Conservation (phyloP, 2,888 invertebrate species). For the Monoplex corrugatus region DNA sequence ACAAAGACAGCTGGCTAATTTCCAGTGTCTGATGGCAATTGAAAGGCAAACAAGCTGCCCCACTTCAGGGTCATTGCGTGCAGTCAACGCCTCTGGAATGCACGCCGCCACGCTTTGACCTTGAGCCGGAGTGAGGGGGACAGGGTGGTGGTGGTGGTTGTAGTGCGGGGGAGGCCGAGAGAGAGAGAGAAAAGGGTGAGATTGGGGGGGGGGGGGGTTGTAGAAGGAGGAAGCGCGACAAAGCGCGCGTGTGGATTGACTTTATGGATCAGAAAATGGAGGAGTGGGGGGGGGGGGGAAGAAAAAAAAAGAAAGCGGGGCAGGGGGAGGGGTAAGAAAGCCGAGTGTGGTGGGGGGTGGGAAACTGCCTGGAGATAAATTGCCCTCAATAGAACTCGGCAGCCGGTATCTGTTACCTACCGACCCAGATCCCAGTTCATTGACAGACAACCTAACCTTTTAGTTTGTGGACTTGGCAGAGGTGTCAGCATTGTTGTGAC, state of each 20-base stretch:
- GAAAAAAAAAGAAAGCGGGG: neutral
- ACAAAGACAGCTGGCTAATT: conserved; percentile 44
- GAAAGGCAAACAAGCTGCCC: conserved; percentile 43
- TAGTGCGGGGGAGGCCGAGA: neutral
- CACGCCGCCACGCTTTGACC: conserved; percentile 40
- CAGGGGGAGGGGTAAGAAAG: neutral
- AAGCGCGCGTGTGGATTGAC: conserved; percentile 36
- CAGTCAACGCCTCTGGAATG: conserved; percentile 46
- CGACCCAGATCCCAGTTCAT: conserved; percentile 35
- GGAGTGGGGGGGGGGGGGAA: neutral
- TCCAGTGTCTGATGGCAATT: conserved; percentile 17
- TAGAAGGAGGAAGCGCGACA: neutral
- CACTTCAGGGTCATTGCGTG: conserved; percentile 45
- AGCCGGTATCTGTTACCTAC: conserved; percentile 39
- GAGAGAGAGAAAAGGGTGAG: neutral
- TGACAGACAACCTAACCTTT: conserved; percentile 35
- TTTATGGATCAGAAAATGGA: conserved; percentile 36
- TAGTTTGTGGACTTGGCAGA: conserved; percentile 29
- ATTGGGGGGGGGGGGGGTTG: neutral
- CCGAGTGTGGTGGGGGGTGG: neutral
- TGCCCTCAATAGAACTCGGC: conserved; percentile 37
- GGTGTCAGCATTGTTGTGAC: conserved; percentile 17
- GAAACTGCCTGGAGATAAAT: conserved; percentile 39
- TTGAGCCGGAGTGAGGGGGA: conserved; percentile 24
- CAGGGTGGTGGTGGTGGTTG: neutral